phyloP scores from a whole-genome alignment of 2,797 vertebrate species.

The Centroberyx gerrardi region DNA sequence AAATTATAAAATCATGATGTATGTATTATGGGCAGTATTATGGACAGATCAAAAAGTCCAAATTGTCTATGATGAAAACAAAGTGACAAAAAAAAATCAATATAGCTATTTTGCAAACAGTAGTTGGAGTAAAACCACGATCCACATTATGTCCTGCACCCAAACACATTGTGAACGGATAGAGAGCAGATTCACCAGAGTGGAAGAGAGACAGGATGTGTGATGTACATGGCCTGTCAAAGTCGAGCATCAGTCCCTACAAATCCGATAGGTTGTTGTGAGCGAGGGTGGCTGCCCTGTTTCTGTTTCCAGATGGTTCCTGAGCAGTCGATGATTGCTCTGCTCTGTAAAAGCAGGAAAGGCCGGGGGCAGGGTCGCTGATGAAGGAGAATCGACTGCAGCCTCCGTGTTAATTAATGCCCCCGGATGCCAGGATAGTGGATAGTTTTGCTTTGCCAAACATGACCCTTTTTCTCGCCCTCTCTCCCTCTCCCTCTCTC shows the following conservation, averaged over 20 bases:
- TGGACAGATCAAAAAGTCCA: too few relatives aligned
- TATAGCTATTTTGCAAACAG: background rate
- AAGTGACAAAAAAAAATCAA: background rate
- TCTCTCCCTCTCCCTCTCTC: conserved; percentile 29
- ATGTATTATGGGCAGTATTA: background rate
- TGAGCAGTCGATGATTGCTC: conserved; percentile 79
- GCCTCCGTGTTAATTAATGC: conserved; percentile 82
- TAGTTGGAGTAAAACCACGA: background rate
- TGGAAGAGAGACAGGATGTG: conserved; percentile 39
- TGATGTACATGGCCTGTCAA: conserved; percentile 13
- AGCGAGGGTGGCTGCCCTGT: conserved; percentile 51
- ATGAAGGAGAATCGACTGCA: conserved; percentile 84
- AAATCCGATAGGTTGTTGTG: conserved; percentile 65
- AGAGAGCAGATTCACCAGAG: background rate
- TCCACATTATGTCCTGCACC: background rate
- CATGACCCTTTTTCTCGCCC: conserved; percentile 10
- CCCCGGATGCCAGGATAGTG: conserved; percentile 46
- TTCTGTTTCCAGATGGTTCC: conserved; percentile 69
- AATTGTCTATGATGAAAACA: background rate
- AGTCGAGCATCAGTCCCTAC: conserved; percentile 32
- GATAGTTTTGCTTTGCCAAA: conserved; percentile 21
- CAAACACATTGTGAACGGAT: background rate
- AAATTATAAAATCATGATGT: background rate
- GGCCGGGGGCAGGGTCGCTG: conserved; percentile 78
- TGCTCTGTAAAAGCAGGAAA: conserved; percentile 81